These are phyloP conservation scores for Bungarus multicinctus DNA, from an alignment of 2,113 vertebrate species.

Conservation along the genomic window DNA sequence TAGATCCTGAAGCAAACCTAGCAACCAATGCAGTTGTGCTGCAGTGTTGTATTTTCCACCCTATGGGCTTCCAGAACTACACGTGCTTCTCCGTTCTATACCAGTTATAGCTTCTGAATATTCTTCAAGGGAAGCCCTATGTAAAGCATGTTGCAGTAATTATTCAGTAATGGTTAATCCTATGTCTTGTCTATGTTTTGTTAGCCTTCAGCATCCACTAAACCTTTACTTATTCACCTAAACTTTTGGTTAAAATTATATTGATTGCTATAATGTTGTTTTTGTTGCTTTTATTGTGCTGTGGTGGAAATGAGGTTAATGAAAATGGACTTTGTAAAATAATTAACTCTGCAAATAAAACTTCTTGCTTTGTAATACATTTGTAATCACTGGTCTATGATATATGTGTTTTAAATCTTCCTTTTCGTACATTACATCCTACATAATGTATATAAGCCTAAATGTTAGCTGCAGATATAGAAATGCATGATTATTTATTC, in stretches of 20 bases:
- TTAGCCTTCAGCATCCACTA: background rate
- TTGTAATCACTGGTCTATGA: background rate
- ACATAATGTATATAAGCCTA: background rate
- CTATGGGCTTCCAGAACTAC: too few relatives aligned
- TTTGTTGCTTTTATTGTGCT: background rate
- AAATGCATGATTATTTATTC: constrained; percentile 16
- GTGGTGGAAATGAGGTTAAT: background rate
- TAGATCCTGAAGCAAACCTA: too few relatives aligned
- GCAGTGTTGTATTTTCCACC: too few relatives aligned
- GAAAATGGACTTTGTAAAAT: background rate
- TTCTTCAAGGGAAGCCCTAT: too few relatives aligned
- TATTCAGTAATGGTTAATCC: background rate
- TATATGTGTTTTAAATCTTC: background rate
- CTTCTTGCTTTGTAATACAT: background rate
- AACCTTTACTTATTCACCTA: background rate
- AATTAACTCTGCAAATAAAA: background rate
- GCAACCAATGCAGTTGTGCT: too few relatives aligned
- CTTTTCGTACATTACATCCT: background rate
- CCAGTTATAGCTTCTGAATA: too few relatives aligned
- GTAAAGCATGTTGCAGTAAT: too few relatives aligned
- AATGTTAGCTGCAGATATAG: background rate
- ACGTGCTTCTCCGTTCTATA: too few relatives aligned
- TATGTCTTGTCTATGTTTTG: background rate
- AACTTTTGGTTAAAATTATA: background rate
- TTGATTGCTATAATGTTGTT: background rate